These are phyloP conservation scores for Homarus gammarus DNA, from an alignment of 2,888 invertebrate genomes.

Conservation along the genomic window DNA sequence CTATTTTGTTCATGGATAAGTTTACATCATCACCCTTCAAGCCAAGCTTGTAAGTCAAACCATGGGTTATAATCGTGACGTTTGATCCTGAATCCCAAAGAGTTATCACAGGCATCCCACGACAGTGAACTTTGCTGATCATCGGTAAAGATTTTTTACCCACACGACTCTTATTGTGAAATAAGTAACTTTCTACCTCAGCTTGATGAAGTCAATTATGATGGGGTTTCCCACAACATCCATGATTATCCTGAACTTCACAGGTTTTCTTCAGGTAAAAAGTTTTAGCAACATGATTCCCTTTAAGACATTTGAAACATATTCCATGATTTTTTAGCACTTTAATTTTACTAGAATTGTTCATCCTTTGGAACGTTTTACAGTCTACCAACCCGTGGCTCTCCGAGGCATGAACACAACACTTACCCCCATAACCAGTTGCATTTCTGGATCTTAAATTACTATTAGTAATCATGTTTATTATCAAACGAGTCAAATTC, in stretches of 20 bases:
- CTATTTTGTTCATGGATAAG: constrained; percentile 27
- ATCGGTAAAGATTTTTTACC: too few relatives aligned
- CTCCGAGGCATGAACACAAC: too few relatives aligned
- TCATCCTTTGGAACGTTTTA: too few relatives aligned
- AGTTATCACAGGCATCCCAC: not conserved
- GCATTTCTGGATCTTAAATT: too few relatives aligned
- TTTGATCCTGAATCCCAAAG: constrained; percentile 40
- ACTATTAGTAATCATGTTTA: too few relatives aligned
- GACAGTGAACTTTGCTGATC: constrained; percentile 11
- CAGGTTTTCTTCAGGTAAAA: constrained; percentile 1
- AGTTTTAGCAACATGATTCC: constrained; percentile 8
- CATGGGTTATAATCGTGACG: constrained; percentile 24
- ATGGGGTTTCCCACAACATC: constrained; percentile 25
- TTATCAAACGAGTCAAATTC: too few relatives aligned
- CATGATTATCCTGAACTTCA: constrained; percentile 11
- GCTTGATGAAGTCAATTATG: not conserved
- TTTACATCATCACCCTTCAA: constrained; percentile 17
- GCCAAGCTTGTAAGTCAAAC: not conserved
- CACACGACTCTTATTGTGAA: not conserved
- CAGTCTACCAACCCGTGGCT: too few relatives aligned
- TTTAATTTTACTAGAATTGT: not conserved
- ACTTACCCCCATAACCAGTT: too few relatives aligned
- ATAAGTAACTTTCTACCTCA: not conserved
- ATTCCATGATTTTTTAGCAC: constrained; percentile 7
- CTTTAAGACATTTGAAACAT: constrained; percentile 26